Percentiles rank a stretch among this genome's conserved stretches.
These are phyloP conservation scores for Drosophila persimilis DNA, from an alignment of 1,140 invertebrate species.

Conservation along the genomic window DNA sequence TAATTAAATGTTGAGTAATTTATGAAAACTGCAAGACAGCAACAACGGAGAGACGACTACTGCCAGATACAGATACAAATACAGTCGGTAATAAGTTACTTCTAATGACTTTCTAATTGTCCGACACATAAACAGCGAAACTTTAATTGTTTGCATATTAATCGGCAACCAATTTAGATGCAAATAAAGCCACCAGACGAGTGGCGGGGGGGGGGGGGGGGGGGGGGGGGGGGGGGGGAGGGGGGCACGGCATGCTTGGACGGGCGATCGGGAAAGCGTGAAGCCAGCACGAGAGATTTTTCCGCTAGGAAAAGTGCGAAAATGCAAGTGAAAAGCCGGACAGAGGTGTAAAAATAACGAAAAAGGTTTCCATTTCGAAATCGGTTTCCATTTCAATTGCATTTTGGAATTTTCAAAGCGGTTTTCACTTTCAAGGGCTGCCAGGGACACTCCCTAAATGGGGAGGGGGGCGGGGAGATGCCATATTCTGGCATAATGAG, in stretches of 20 bases:
- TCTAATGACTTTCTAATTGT: slow-evolving; percentile 80
- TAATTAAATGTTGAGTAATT: slow-evolving; percentile 82
- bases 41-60: too few relatives aligned
- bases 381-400: slow-evolving; percentile 29
- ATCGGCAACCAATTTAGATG: slow-evolving; percentile 73
- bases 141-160: slow-evolving; percentile 77
- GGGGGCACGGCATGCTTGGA: slow-evolving; percentile 1
- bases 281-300: slow-evolving; percentile 48
- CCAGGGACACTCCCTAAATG: slow-evolving; percentile 5
- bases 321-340: slow-evolving; percentile 57
- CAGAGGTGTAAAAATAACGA: slow-evolving; percentile 3
- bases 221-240: too few relatives aligned
- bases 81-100: slow-evolving; percentile 64
- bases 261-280: slow-evolving; percentile 52
- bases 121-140: slow-evolving; percentile 60
- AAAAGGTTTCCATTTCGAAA: slow-evolving; percentile 22
- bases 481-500: slow-evolving; percentile 30
- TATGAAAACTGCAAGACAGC: slow-evolving; percentile 56
- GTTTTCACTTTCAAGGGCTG: slow-evolving; percentile 30
- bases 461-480: neutral
- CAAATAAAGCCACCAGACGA: slow-evolving; percentile 46
- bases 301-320: slow-evolving; percentile 61
- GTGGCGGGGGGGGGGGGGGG: too few relatives aligned
- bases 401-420: slow-evolving; percentile 1
- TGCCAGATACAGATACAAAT: too few relatives aligned